Conservation (phyloP, 2,797 vertebrate species). For the Menidia menidia region DNA sequence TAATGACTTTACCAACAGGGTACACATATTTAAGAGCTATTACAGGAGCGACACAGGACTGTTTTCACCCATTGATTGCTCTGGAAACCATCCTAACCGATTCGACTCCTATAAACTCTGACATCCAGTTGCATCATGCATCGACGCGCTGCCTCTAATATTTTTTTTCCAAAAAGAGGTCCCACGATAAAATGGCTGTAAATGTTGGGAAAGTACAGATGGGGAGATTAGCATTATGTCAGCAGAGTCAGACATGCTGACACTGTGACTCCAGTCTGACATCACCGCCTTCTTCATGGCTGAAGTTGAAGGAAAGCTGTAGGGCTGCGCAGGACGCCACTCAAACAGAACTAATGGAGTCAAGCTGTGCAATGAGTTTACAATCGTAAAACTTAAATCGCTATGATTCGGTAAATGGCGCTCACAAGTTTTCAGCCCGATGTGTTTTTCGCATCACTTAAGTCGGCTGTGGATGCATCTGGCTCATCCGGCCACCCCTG, state of each 20-base stretch:
- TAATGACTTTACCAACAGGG: slow-evolving; percentile 82
- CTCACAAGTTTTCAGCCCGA: slow-evolving; percentile 38
- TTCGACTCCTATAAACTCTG: slow-evolving; percentile 40
- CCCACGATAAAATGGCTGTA: slow-evolving; percentile 26
- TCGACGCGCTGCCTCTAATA: slow-evolving; percentile 28
- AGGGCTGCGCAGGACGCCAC: slow-evolving; percentile 68
- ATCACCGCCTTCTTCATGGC: slow-evolving; percentile 50
- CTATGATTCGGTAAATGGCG: slow-evolving; percentile 61
- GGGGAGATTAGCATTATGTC: slow-evolving; percentile 23
- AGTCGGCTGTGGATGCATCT: slow-evolving; percentile 64
- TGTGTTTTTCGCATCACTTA: slow-evolving; percentile 55
- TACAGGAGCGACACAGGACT: slow-evolving; percentile 49
- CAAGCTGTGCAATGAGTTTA: slow-evolving; percentile 74
- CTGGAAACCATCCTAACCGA: slow-evolving; percentile 42
- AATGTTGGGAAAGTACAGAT: slow-evolving; percentile 52
- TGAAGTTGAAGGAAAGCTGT: slow-evolving; percentile 51
- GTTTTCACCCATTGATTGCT: slow-evolving; percentile 62
- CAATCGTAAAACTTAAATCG: slow-evolving; percentile 69
- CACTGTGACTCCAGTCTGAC: slow-evolving; percentile 58
- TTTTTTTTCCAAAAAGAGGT: slow-evolving; percentile 28
- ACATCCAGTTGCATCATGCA: slow-evolving; percentile 50
- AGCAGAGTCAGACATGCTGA: slow-evolving; percentile 56
- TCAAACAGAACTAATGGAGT: slow-evolving; percentile 76
- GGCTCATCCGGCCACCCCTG: slow-evolving; percentile 54
- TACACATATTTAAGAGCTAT: slow-evolving; percentile 65